A percentile compares a stretch with the other conserved stretches of the same genome.
Conservation (phyloP, 1,140 invertebrate species). For the Pseudomyrmex sp. region DNA sequence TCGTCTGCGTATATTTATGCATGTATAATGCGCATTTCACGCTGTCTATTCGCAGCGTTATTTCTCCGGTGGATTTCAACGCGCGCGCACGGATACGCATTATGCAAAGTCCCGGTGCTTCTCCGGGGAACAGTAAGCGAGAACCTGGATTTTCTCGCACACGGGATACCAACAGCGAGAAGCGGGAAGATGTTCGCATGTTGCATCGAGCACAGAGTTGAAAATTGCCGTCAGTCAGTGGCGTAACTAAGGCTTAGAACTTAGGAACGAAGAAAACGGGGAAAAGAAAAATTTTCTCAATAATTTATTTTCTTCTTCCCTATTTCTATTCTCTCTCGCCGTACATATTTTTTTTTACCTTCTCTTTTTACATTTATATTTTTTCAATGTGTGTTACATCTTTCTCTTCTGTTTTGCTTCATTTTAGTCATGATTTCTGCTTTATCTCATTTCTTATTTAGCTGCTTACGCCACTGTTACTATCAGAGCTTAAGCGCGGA, state of each 20-base stretch:
- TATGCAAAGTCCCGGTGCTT: slow-evolving; percentile 52
- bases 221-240: slow-evolving; percentile 42
- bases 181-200: background rate
- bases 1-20: slow-evolving; percentile 60
- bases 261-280: background rate
- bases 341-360: too few species aligned
- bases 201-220: slow-evolving; percentile 23
- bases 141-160: slow-evolving; percentile 60
- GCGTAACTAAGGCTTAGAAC: slow-evolving; percentile 28
- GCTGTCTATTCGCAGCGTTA: slow-evolving; percentile 57
- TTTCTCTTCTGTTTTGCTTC: background rate
- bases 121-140: slow-evolving; percentile 56
- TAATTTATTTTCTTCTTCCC: background rate
- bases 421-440: background rate
- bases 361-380: background rate
- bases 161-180: slow-evolving; percentile 10
- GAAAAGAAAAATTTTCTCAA: background rate
- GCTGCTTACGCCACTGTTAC: background rate
- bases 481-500: slow-evolving; percentile 9
- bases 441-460: background rate
- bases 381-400: too few species aligned
- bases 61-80: slow-evolving; percentile 37
- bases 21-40: slow-evolving; percentile 53
- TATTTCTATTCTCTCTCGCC: background rate
- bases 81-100: slow-evolving; percentile 35